A percentile compares a stretch with the other conserved stretches of the same genome.
Conservation (phyloP, 2,113 vertebrate genomes). For the Ochotona curzoniae region DNA sequence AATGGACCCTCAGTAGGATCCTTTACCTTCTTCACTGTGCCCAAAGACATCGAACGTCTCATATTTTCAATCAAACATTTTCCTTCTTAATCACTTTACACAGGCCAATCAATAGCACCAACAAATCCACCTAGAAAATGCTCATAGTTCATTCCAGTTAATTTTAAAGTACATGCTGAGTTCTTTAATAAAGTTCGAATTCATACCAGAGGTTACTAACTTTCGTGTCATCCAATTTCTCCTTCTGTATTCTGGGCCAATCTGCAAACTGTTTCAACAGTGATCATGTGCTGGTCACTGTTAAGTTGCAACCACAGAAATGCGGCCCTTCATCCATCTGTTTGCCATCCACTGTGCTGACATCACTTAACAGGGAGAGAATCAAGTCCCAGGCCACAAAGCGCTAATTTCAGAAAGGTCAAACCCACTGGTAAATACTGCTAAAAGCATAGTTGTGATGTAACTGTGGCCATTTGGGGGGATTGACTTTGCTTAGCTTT, state of each 20-base stretch:
- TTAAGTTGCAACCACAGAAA: neutral
- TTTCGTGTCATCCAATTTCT: neutral
- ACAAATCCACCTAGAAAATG: neutral
- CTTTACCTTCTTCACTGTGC: neutral
- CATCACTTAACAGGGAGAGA: neutral
- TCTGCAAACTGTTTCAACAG: neutral
- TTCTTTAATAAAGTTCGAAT: neutral
- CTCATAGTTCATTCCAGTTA: neutral
- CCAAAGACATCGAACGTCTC: neutral
- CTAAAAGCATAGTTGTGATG: neutral
- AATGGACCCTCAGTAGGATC: neutral
- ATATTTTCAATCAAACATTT: neutral
- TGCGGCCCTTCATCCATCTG: neutral
- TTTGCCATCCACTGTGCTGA: neutral
- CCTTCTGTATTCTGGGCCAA: neutral
- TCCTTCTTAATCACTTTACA: neutral
- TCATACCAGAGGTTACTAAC: neutral
- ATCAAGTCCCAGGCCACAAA: neutral
- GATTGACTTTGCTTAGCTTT: neutral
- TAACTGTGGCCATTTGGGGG: neutral
- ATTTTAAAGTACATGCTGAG: neutral
- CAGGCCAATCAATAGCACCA: neutral
- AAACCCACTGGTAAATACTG: neutral
- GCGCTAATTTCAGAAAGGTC: neutral
- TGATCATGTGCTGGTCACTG: neutral